Conservation (phyloP, 2,888 invertebrate genomes). For the Eupithecia centaureata region DNA sequence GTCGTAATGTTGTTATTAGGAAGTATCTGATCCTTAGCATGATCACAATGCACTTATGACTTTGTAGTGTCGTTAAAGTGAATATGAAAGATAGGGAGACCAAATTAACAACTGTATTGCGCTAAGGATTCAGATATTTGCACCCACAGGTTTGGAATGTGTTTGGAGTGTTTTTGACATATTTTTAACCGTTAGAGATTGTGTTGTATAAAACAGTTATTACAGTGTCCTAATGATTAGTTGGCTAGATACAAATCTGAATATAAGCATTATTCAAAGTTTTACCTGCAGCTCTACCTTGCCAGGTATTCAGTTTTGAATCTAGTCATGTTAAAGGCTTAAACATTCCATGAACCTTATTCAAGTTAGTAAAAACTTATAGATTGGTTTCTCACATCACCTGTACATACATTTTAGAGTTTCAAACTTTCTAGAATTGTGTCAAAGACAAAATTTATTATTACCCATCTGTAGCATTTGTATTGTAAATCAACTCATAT, state of each 20-base stretch:
- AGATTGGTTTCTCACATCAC: constrained; percentile 63
- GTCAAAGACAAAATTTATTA: constrained; percentile 21
- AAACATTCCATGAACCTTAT: constrained; percentile 79
- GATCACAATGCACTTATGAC: background rate
- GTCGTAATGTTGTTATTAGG: constrained; percentile 45
- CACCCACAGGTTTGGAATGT: constrained; percentile 60
- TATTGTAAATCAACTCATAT: constrained; percentile 26
- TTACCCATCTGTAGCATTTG: constrained; percentile 31
- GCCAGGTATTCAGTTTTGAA: constrained; percentile 54
- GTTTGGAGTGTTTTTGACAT: constrained; percentile 75
- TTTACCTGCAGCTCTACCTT: background rate
- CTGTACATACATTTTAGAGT: constrained; percentile 39
- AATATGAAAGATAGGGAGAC: background rate
- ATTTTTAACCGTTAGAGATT: constrained; percentile 64
- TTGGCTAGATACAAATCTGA: constrained; percentile 68
- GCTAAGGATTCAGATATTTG: constrained; percentile 68
- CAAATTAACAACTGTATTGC: constrained; percentile 45
- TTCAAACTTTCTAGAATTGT: constrained; percentile 25
- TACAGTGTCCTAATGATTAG: constrained; percentile 65
- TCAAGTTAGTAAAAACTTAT: constrained; percentile 67
- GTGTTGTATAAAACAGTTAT: constrained; percentile 58
- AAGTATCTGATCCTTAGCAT: constrained; percentile 72
- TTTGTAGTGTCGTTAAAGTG: background rate
- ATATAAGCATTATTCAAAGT: background rate
- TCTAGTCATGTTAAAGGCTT: constrained; percentile 74